Evolutionary conservation across 2,888 invertebrate species (phyloP).

Genomic region (Unio delphinus): DNA sequence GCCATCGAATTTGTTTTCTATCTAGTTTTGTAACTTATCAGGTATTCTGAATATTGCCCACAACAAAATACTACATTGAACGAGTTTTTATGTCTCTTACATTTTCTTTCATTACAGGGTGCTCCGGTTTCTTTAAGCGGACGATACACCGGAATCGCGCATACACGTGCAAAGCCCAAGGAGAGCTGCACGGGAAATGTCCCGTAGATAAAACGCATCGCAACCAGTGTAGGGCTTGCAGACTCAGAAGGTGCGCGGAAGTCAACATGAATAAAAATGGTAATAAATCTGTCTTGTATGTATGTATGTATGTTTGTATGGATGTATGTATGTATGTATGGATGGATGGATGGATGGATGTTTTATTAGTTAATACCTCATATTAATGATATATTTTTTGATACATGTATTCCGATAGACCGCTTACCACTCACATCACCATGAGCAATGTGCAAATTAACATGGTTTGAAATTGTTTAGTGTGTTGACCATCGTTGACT

Average conservation of each 20-base stretch:
- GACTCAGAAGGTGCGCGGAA: constrained; percentile 89
- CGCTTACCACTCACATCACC: no score
- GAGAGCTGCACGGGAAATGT: constrained; percentile 87
- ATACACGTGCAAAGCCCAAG: constrained; percentile 94
- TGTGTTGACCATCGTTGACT: no score
- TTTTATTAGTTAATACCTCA: no score
- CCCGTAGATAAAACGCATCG: constrained; percentile 95
- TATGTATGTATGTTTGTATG: no score
- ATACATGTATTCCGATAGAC: no score
- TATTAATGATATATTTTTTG: no score
- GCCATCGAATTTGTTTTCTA: not conserved
- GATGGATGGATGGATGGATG: no score
- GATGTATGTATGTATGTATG: no score
- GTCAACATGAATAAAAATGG: constrained; percentile 98
- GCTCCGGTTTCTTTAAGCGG: constrained; percentile 77
- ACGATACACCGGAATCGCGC: constrained; percentile 93
- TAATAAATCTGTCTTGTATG: constrained; percentile 71
- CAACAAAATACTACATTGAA: not conserved
- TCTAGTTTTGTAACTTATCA: not conserved
- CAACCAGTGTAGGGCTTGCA: constrained; percentile 95
- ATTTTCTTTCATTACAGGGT: constrained; percentile 46
- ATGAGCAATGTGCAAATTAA: no score
- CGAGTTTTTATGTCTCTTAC: not conserved
- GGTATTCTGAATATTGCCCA: not conserved
- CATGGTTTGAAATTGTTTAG: no score